Evolutionary conservation across 2,797 vertebrate species (phyloP).

Genomic region (Poeciliopsis presidionis): DNA sequence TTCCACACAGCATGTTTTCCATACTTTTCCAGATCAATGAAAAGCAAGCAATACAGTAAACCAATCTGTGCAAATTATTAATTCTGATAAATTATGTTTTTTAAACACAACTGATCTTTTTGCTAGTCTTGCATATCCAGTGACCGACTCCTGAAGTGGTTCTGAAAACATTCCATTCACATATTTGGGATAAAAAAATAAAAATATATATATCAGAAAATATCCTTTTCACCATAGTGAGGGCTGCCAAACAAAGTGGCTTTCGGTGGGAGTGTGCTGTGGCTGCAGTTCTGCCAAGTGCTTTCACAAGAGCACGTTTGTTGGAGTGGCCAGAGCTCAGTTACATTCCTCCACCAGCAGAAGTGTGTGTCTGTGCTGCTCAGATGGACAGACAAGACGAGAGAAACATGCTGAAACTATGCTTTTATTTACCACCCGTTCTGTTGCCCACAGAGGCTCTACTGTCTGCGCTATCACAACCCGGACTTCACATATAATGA

Average conservation of each 20-base stretch:
- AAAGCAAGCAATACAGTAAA: not conserved
- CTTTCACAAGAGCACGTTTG: constrained; percentile 44
- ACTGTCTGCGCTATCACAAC: constrained; percentile 49
- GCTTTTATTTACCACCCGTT: constrained; percentile 59
- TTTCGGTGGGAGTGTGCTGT: constrained; percentile 49
- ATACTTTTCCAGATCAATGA: not conserved
- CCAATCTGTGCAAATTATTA: not conserved
- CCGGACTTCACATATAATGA: constrained; percentile 22
- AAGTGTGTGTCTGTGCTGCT: constrained; percentile 45
- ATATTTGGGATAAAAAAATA: constrained; percentile 26
- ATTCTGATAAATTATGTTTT: not conserved
- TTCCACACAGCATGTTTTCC: not conserved
- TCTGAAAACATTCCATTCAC: constrained; percentile 48
- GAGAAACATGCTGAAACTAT: constrained; percentile 55
- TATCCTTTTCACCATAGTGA: constrained; percentile 50
- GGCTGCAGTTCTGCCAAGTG: constrained; percentile 33
- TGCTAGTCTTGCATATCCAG: constrained; percentile 22
- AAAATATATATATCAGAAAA: not conserved
- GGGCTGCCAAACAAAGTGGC: constrained; percentile 58
- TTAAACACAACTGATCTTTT: not conserved
- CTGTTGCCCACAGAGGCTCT: constrained; percentile 56
- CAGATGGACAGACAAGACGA: constrained; percentile 56
- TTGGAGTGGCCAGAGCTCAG: constrained; percentile 25
- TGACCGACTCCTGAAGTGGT: constrained; percentile 11
- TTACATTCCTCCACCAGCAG: constrained; percentile 50